These are phyloP conservation scores for Sminthurinus aureus DNA, from an alignment of 2,888 invertebrate genomes.

Conservation along the genomic window DNA sequence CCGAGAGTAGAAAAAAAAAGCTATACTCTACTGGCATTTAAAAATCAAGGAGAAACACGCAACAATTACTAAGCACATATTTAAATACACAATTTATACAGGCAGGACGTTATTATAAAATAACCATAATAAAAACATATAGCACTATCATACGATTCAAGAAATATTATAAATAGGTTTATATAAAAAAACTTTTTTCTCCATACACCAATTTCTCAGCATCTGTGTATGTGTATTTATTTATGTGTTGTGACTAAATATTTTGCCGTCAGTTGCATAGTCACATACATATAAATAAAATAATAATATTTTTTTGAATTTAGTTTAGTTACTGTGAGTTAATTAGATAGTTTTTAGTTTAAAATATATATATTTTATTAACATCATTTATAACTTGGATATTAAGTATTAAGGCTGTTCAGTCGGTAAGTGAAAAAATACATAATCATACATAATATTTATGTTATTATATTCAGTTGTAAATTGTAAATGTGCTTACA, in stretches of 20 bases:
- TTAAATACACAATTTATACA: background rate
- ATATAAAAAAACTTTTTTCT: background rate
- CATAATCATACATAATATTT: too few relatives aligned
- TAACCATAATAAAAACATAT: background rate
- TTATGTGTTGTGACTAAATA: background rate
- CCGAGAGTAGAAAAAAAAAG: background rate
- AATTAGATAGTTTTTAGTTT: too few relatives aligned
- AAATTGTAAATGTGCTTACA: too few relatives aligned
- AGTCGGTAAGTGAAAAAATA: too few relatives aligned
- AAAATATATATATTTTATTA: too few relatives aligned
- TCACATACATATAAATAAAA: too few relatives aligned
- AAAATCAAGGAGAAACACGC: background rate
- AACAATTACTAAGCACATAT: background rate
- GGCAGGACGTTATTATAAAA: background rate
- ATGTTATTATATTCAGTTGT: too few relatives aligned
- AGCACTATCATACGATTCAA: background rate
- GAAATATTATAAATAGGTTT: background rate
- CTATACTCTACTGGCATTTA: background rate
- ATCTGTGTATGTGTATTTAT: background rate
- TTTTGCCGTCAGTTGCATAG: background rate
- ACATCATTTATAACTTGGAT: too few relatives aligned
- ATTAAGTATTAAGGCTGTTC: too few relatives aligned
- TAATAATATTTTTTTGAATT: too few relatives aligned
- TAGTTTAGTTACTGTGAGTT: too few relatives aligned
- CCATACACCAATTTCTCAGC: background rate